Base-by-base conservation (phyloP, 2,888 invertebrate species). In the Plagodis dolabraria region DNA sequence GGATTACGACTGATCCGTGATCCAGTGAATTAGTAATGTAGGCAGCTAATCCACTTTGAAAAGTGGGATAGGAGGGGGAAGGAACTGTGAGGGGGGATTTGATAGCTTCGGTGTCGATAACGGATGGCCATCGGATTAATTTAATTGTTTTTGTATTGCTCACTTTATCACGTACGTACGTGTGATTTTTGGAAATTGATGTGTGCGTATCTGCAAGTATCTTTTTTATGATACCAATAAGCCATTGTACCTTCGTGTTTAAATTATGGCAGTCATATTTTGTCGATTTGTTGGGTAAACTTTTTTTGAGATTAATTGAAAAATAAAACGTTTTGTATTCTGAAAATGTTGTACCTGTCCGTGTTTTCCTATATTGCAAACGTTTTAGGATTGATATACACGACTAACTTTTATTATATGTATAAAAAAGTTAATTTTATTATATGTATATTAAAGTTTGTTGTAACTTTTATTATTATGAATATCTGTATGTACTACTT, bases 41-140 rank as follows among this genome's bases (percentile, higher is more conserved):
- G 44, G 51, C 52, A 49, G 58, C 52, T 68, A 65, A 68, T 68
- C 64, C 62, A 64, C 60, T 68, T 65, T 62, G 42, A 43, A 47
- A 33, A 47, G 46, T 47, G 36, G 33, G 11, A 6, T 6, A 12
- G 4, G 12, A 11, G 47, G 52, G 44, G 22, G 22, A 22, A 22
- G 22, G 22, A 1, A 22, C 22, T 22, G 22, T 1, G 22, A 22
- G n/a, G 12, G 47, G n/a, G 34, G 48, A 43, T 59, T 56, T 44
- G 43, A 10, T 7, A 40, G 53, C 59, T 57, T 48, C 48, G 33
- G 38, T 57, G 33, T 55, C 57, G 46, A 61, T 63, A 65, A 58
- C 59, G 55, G 53, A 60, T 56, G 62, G 57, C 56, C 54, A 55
- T 58, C 51, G 44, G 55, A 42, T 53, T 64, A 62, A 67, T 67